Evolutionary conservation across 2,113 vertebrate species (phyloP).

Genomic region (Acrocephalus kingi): DNA sequence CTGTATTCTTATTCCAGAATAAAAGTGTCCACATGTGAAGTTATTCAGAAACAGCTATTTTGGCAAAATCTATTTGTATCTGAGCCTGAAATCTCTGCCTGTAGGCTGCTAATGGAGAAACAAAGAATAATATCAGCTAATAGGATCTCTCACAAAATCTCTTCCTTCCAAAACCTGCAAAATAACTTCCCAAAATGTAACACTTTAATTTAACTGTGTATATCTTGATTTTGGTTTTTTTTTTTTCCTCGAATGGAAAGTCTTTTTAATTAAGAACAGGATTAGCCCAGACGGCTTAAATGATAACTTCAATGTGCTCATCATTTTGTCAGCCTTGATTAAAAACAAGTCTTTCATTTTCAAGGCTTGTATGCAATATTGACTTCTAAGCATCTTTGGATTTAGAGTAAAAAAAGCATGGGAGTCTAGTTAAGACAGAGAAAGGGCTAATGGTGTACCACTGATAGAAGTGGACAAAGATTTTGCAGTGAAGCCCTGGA

Average conservation of each 20-base stretch:
- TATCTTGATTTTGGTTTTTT: not conserved
- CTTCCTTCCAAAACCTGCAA: slow-evolving; percentile 30
- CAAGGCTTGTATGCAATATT: not conserved
- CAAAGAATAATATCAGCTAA: slow-evolving; percentile 44
- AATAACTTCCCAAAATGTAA: not conserved
- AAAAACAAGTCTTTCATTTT: slow-evolving; percentile 30
- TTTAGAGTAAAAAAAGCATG: not conserved
- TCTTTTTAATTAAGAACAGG: slow-evolving; percentile 26
- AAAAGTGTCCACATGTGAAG: slow-evolving; percentile 19
- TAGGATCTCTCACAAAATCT: slow-evolving; percentile 38
- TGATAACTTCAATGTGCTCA: not conserved
- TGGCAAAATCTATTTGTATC: slow-evolving; percentile 35
- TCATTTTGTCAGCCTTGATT: slow-evolving; percentile 31
- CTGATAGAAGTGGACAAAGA: not conserved
- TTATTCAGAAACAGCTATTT: slow-evolving; percentile 56
- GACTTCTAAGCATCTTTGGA: not conserved
- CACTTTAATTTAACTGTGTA: slow-evolving; percentile 16
- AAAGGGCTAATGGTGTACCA: not conserved
- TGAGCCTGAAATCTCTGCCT: slow-evolving; percentile 29
- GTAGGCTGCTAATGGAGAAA: slow-evolving; percentile 38
- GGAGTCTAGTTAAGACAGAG: not conserved
- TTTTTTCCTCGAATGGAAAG: not conserved
- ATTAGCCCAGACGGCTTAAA: not conserved
- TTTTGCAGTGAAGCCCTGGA: not conserved
- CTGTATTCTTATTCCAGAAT: slow-evolving; percentile 44